A percentile compares a stretch with the other conserved stretches of the same genome.
These are phyloP conservation scores for Catharus bicknelli DNA, from an alignment of 2,113 vertebrate species.

Conservation along the genomic window DNA sequence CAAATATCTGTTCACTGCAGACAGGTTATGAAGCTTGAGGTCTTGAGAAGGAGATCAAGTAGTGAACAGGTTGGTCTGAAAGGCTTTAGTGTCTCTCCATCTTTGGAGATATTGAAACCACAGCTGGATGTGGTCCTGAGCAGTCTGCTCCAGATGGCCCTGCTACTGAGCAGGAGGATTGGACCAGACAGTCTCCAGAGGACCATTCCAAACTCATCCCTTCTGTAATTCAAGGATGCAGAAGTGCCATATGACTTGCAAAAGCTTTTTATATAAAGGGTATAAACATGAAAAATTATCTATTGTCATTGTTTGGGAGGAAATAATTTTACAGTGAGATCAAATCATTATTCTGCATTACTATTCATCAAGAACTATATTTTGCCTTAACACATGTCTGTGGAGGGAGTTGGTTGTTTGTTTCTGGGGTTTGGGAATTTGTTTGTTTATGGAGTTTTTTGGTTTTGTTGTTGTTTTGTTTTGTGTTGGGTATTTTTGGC, in stretches of 20 bases:
- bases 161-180: background rate
- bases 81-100: background rate
- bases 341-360: background rate
- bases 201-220: background rate
- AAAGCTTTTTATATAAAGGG: background rate
- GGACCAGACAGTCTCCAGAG: background rate
- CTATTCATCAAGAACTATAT: background rate
- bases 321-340: background rate
- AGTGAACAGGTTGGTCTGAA: background rate
- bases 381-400: background rate
- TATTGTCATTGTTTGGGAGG: background rate
- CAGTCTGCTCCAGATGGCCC: background rate
- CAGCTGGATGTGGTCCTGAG: background rate
- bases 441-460: fast-evolving
- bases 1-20: background rate
- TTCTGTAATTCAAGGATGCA: background rate
- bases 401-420: background rate
- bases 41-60: background rate
- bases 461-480: background rate
- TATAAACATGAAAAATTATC: background rate
- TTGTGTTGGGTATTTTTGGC: background rate
- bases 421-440: background rate
- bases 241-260: background rate
- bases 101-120: background rate
- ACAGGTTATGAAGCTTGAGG: background rate